Evolutionary conservation across 2,113 vertebrate species (phyloP).

Genomic region (Serilophus lunatus): DNA sequence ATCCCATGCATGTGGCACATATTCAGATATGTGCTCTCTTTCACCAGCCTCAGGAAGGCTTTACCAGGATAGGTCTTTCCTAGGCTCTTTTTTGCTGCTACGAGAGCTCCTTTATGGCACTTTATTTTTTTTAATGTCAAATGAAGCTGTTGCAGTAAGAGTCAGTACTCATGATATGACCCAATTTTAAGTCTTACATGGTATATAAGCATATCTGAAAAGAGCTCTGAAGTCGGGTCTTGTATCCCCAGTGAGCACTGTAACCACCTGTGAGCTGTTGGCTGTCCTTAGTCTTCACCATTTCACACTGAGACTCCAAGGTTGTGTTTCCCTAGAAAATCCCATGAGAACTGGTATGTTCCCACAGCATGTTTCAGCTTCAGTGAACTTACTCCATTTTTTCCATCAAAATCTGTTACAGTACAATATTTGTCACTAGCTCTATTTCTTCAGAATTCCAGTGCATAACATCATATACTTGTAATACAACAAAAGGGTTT

Average conservation of each 20-base stretch:
- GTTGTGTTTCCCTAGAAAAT: not conserved
- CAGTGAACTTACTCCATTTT: not conserved
- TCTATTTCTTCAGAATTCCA: not conserved
- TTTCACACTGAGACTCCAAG: not conserved
- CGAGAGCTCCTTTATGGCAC: not conserved
- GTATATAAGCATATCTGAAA: not conserved
- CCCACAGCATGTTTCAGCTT: not conserved
- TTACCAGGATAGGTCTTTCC: not conserved
- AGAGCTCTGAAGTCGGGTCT: not conserved
- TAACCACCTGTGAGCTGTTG: not conserved
- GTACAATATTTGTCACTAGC: not conserved
- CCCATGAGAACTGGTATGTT: not conserved
- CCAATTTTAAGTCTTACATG: fast-evolving
- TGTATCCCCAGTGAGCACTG: not conserved
- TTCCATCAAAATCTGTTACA: not conserved
- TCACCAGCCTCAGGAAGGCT: not conserved
- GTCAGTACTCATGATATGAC: not conserved
- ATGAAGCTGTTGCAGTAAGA: not conserved
- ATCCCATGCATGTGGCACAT: not conserved
- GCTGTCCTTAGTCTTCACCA: not conserved
- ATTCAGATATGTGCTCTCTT: not conserved
- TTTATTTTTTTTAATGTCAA: not conserved
- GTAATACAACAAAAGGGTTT: not conserved
- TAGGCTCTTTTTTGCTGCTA: not conserved
- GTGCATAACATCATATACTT: not conserved